Evolutionary conservation across 2,113 vertebrate species (phyloP).

Genomic region (Argyrosomus japonicus): DNA sequence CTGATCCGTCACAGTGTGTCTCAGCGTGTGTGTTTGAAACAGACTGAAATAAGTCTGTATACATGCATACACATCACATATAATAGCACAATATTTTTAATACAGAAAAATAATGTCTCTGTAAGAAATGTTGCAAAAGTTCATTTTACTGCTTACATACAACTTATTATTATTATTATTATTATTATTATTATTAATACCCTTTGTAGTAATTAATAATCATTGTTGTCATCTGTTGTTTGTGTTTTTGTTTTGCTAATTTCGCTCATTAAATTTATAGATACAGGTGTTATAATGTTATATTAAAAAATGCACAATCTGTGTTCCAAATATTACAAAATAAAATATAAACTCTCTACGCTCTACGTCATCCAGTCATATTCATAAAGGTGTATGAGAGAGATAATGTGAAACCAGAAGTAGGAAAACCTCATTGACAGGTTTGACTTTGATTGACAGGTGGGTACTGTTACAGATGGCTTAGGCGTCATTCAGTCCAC

Average conservation of each 20-base stretch:
- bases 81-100: neutral
- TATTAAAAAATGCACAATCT: neutral
- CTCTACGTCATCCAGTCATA: neutral
- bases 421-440: neutral
- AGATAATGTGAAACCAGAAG: neutral
- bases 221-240: neutral
- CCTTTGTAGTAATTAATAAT: neutral
- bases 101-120: neutral
- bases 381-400: neutral
- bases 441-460: too few relatives aligned
- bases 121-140: too few relatives aligned
- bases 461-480: too few relatives aligned
- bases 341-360: neutral
- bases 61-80: neutral
- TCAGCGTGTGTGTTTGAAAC: neutral
- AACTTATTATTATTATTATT: too few relatives aligned
- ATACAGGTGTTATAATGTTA: neutral
- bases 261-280: neutral
- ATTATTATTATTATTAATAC: too few relatives aligned
- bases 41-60: slow-evolving; percentile 21
- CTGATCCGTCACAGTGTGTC: slow-evolving; percentile 59
- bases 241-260: neutral
- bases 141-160: too few relatives aligned
- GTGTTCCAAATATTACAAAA: neutral
- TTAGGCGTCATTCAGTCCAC: too few relatives aligned